Conservation (phyloP, 1,140 invertebrate species). For the Ips nitidus region DNA sequence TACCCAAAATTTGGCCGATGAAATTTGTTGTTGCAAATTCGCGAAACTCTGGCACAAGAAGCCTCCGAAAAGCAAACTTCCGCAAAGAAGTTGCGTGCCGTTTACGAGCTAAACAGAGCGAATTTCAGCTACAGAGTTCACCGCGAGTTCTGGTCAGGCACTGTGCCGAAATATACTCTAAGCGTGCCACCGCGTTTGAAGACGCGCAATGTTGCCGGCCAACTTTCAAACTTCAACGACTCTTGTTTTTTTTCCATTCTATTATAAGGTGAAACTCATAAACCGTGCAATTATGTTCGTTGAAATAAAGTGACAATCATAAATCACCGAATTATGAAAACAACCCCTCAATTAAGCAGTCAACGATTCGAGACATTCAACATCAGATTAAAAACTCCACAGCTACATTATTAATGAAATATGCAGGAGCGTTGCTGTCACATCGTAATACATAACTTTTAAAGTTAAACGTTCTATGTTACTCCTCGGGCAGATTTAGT, state of each 20-base stretch:
- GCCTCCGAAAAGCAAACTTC: conserved; percentile 25
- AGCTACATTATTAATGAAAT: too few species aligned
- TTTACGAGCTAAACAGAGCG: conserved; percentile 27
- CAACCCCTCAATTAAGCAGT: too few species aligned
- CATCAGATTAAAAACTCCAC: too few species aligned
- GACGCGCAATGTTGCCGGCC: conserved; percentile 31
- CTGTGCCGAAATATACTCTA: conserved; percentile 34
- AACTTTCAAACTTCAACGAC: conserved; percentile 25
- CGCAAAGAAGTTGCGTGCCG: conserved; percentile 34
- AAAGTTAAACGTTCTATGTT: too few species aligned
- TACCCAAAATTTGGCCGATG: conserved; percentile 30
- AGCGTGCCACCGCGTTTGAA: conserved; percentile 34
- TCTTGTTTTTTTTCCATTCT: not conserved
- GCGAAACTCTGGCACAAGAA: conserved; percentile 29
- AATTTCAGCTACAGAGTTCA: conserved; percentile 27
- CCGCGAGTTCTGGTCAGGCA: conserved; percentile 30
- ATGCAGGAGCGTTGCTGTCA: too few species aligned
- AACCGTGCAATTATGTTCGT: too few species aligned
- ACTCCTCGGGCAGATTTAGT: too few species aligned
- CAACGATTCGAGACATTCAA: too few species aligned
- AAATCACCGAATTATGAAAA: too few species aligned
- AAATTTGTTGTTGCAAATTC: conserved; percentile 18
- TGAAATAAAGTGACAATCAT: too few species aligned
- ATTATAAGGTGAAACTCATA: too few species aligned
- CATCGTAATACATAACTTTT: too few species aligned